Base-by-base conservation (phyloP, 2,888 invertebrate genomes). In the Apodemia mormo region DNA sequence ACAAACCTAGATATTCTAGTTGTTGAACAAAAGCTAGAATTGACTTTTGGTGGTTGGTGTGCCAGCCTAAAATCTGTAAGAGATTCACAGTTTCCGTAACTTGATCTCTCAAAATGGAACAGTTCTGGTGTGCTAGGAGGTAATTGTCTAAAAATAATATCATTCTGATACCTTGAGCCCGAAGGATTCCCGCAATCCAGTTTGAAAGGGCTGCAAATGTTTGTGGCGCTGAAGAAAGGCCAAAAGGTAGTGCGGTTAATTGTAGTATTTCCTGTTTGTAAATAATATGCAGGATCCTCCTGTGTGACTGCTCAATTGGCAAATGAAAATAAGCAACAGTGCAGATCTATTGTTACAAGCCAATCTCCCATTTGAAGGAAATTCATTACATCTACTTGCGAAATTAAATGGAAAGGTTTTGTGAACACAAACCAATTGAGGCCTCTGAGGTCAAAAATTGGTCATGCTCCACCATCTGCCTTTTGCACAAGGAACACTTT, bases 401-500 rank as follows among this genome's bases (percentile, higher is more conserved):
- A 75, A 4, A 76, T 73, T 9, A 79, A 65, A 1, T 71, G 70
- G 65, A 79, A 79, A 12, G 74, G 71, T 54, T 71, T 75, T 14
- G 69, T 67, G 6, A 45, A n/a, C 3, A 54, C 22, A 22, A n/a
- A n/a, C 54, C n/a, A 6, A 22, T 22, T 54, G 54, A 54, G 54
- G 6, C 54, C 54, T 40, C 6, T 5, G 40, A 40, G 40, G 40
- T 40, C 40, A 8, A 5, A 40, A 40, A 40, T 40, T 40, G 6
- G 40, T 8, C 7, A 2, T 7, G 9, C 9, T 8, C 40, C 40
- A 40, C 40, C 40, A 40, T 8, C 7, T 5, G 7, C 7, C 9
- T 40, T 40, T 40, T 40, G 40, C 40, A 40, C 40, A 0, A 40
- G 40, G 7, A 40, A 40, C 6, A 40, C 9, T 40, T 40, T 40